These are phyloP conservation scores for Diabrotica undecimpunctata DNA, from an alignment of 1,140 invertebrate species.

Conservation along the genomic window DNA sequence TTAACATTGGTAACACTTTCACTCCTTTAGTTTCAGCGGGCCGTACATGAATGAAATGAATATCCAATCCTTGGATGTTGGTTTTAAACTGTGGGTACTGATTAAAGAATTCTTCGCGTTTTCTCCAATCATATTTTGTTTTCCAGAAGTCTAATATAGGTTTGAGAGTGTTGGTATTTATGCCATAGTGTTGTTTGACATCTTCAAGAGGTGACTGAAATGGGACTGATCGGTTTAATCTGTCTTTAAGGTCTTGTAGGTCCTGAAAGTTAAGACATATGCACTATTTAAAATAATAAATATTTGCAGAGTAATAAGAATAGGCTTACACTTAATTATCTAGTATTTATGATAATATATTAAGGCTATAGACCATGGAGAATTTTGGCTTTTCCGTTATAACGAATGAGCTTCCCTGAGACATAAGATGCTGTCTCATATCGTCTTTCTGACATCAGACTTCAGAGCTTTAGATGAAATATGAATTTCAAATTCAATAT, in stretches of 20 bases:
- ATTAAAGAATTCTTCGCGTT: conserved; percentile 65
- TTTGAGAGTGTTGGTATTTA: conserved; percentile 64
- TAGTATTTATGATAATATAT: too few species aligned
- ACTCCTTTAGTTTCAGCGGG: conserved; percentile 47
- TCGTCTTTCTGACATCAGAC: too few species aligned
- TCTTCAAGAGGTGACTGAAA: conserved; percentile 62
- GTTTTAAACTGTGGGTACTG: conserved; percentile 68
- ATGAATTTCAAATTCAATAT: too few species aligned
- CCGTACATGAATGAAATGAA: conserved; percentile 64
- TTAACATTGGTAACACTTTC: conserved; percentile 56
- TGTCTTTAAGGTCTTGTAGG: conserved; percentile 57
- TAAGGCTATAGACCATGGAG: too few species aligned
- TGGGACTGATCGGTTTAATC: conserved; percentile 54
- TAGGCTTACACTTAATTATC: too few species aligned
- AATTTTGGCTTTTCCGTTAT: too few species aligned
- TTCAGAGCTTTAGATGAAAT: too few species aligned
- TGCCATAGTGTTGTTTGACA: conserved; percentile 70
- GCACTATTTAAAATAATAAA: too few species aligned
- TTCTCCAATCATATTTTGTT: conserved; percentile 69
- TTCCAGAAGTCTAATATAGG: conserved; percentile 73
- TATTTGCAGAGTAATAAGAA: too few species aligned
- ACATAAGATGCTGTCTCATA: too few species aligned
- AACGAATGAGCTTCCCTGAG: too few species aligned
- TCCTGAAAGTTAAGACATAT: conserved; percentile 50
- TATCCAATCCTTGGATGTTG: conserved; percentile 53